Base-by-base conservation (phyloP, 2,888 invertebrate genomes). In the Chouioia cunea region DNA sequence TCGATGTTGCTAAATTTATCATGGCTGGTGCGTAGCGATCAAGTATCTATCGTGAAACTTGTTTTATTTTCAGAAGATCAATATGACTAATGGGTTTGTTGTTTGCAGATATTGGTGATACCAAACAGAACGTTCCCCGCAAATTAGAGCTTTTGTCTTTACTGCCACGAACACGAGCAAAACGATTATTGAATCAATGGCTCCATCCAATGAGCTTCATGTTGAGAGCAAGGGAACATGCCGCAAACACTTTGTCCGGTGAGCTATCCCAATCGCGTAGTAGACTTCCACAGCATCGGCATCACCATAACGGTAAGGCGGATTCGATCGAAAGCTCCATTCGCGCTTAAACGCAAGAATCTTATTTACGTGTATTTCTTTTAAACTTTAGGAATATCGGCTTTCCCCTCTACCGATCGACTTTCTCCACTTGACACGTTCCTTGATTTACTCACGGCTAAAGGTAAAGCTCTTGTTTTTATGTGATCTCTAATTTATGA, bases 1-100 rank as follows among this genome's bases (percentile, higher is more conserved):
- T 95, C 27, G 95, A 95, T 81, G 94, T 95, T 1, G 92, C 94
- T 88, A 95, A 95, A 87, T 90, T 91, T 52, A 94, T 95, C 74
- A 90, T 95, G 83, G 90, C 91, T 77, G 92, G 94, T 94, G 81
- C 82, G 85, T 74, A 65, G 14, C 16, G 16, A 53, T 64, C 43
- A n/a, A 56, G 4, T 50, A 16, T n/a, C 27, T 3, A 27, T 27
- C 27, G 27, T 27, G 6, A 4, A 6, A 27, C 6, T 27, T 4
- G 6, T 27, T 4, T 27, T 27, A 4, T 3, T 27, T 27, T 4
- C 27, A 27, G 6, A 27, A 27, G 27, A 27, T 27, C 4, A 6
- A 6, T 6, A 23, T 65, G 36, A 60, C 47, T 70, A 18, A 15
- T 64, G 65, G 62, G 2, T 15, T 18, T 53, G 10, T 65, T 18